phyloP scores from a whole-genome alignment of 2,797 vertebrate genomes.

The Sebastes kiyomatsui region DNA sequence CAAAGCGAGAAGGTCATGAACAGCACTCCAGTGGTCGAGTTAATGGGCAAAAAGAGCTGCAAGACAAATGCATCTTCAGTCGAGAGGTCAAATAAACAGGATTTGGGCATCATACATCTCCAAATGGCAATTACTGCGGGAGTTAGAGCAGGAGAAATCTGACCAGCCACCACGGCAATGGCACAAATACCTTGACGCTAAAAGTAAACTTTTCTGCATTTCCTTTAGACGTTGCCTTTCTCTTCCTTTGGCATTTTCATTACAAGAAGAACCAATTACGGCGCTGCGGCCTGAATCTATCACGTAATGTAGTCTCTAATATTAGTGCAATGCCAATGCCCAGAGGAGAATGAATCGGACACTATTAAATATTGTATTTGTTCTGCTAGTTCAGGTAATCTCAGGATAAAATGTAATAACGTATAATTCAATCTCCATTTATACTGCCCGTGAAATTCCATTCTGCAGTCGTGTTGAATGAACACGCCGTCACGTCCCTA shows the following conservation, averaged over 20 bases:
- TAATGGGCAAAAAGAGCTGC: conserved; percentile 27
- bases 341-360: conserved; percentile 46
- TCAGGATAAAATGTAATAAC: conserved; percentile 52
- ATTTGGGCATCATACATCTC: conserved; percentile 10
- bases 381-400: conserved; percentile 62
- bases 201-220: neutral
- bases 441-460: conserved; percentile 40
- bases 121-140: neutral
- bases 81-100: conserved; percentile 32
- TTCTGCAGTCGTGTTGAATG: conserved; percentile 21
- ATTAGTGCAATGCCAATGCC: conserved; percentile 34
- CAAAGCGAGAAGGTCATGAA: conserved; percentile 18
- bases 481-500: neutral
- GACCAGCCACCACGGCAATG: neutral
- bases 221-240: conserved; percentile 6
- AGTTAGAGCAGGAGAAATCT: neutral
- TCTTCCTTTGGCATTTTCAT: conserved; percentile 26
- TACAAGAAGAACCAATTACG: conserved; percentile 30
- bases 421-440: conserved; percentile 59
- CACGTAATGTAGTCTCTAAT: conserved; percentile 37
- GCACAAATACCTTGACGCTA: neutral
- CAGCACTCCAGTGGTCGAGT: conserved; percentile 10
- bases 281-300: conserved; percentile 15
- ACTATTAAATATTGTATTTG: conserved; percentile 63
- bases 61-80: neutral